phyloP scores from a whole-genome alignment of 2,888 invertebrate species.

The Palloptera scutellata region DNA sequence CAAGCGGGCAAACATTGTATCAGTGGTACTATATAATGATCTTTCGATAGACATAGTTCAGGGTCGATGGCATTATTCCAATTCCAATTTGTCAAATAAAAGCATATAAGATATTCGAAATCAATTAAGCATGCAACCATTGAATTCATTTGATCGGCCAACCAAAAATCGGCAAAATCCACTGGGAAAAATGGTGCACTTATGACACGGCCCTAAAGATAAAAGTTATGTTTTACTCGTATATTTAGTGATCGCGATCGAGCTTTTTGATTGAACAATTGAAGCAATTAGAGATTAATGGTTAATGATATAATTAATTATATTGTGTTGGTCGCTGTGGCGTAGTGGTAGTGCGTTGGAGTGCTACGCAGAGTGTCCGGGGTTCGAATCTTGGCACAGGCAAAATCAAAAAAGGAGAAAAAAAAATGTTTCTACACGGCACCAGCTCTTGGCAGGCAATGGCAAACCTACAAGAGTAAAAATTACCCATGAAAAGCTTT shows the following conservation, averaged over 20 bases:
- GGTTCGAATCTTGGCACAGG: too few relatives aligned
- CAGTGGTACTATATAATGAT: constrained; percentile 79
- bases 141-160: constrained; percentile 94
- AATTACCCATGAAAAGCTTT: too few relatives aligned
- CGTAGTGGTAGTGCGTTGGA: too few relatives aligned
- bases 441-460: too few relatives aligned
- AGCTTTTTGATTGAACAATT: too few relatives aligned
- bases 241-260: too few relatives aligned
- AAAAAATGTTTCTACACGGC: too few relatives aligned
- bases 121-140: constrained; percentile 87
- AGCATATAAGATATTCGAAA: constrained; percentile 90
- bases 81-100: constrained; percentile 78
- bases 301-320: constrained; percentile 1
- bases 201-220: constrained; percentile 73
- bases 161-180: constrained; percentile 96
- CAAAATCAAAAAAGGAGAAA: too few relatives aligned
- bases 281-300: too few relatives aligned
- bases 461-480: too few relatives aligned
- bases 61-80: constrained; percentile 63
- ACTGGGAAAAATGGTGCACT: constrained; percentile 91
- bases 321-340: too few relatives aligned
- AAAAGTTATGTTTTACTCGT: constrained; percentile 15
- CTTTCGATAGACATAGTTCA: constrained; percentile 70
- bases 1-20: constrained; percentile 93
- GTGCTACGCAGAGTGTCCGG: too few relatives aligned